phyloP scores from a whole-genome alignment of 2,113 vertebrate species.

The Perca flavescens region DNA sequence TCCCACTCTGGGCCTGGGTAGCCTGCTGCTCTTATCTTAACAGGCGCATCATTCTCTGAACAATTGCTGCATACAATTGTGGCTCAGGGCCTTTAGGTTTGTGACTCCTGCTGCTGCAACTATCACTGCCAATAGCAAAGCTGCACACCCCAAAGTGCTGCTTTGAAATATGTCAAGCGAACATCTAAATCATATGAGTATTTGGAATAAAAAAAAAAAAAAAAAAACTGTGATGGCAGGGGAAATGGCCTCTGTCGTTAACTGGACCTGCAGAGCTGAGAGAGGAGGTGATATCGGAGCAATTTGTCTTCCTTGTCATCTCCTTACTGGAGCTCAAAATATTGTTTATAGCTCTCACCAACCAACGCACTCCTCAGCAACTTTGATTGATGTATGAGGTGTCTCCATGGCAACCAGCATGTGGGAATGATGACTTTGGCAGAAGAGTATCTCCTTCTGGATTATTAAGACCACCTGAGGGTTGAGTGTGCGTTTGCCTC shows the following conservation, averaged over 20 bases:
- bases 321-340: constrained; percentile 56
- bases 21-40: constrained; percentile 64
- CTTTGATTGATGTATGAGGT: constrained; percentile 72
- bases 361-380: constrained; percentile 52
- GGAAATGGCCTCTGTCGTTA: constrained; percentile 6
- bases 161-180: constrained; percentile 22
- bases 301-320: constrained; percentile 55
- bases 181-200: constrained; percentile 38
- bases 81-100: constrained; percentile 39
- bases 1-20: constrained; percentile 18
- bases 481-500: constrained; percentile 29
- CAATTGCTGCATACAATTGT: constrained; percentile 29
- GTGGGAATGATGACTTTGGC: constrained; percentile 53
- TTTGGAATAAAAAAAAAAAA: constrained; percentile 1
- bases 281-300: background rate
- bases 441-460: constrained; percentile 57
- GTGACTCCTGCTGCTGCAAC: constrained; percentile 43
- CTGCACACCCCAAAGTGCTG: constrained; percentile 10
- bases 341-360: constrained; percentile 63
- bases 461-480: constrained; percentile 55
- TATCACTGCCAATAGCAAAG: constrained; percentile 21
- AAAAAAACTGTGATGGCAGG: background rate
- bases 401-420: constrained; percentile 65
- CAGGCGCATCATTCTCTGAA: constrained; percentile 49
- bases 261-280: constrained; percentile 4